Evolutionary conservation across 2,797 vertebrate genomes (phyloP).

Genomic region (Protonibea diacanthus): DNA sequence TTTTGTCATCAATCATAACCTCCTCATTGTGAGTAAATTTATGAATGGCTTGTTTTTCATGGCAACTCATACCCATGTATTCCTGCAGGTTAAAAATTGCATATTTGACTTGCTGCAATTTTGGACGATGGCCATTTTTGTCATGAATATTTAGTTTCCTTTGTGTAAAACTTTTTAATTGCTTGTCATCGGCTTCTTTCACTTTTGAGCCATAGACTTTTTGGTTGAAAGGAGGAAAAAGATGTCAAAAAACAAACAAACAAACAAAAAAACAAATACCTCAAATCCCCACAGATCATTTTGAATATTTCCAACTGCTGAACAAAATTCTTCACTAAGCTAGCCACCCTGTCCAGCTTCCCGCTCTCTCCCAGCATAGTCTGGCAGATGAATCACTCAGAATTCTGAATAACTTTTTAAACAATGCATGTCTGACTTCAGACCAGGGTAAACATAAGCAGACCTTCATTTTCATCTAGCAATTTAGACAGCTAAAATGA

Average conservation of each 20-base stretch:
- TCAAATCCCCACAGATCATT: not conserved
- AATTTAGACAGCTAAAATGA: not conserved
- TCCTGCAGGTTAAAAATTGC: not conserved
- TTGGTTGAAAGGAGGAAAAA: not conserved
- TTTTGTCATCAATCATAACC: constrained; percentile 33
- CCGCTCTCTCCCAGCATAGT: too few relatives aligned
- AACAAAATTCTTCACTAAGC: not conserved
- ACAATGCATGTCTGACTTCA: not conserved
- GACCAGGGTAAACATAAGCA: not conserved
- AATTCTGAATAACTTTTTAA: not conserved
- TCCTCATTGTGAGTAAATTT: not conserved
- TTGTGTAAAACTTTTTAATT: not conserved
- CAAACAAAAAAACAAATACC: not conserved
- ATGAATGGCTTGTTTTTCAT: constrained; percentile 22
- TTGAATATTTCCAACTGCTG: not conserved
- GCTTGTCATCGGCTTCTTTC: not conserved
- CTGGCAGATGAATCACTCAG: not conserved
- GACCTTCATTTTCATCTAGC: not conserved
- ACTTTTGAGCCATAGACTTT: not conserved
- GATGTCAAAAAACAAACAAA: not conserved
- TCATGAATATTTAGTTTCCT: not conserved
- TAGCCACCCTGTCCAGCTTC: not conserved
- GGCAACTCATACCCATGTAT: not conserved
- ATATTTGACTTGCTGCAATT: constrained; percentile 1
- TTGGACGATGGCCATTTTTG: not conserved